Conservation (phyloP, 2,888 invertebrate species). For the Hypselothyrea guttata region DNA sequence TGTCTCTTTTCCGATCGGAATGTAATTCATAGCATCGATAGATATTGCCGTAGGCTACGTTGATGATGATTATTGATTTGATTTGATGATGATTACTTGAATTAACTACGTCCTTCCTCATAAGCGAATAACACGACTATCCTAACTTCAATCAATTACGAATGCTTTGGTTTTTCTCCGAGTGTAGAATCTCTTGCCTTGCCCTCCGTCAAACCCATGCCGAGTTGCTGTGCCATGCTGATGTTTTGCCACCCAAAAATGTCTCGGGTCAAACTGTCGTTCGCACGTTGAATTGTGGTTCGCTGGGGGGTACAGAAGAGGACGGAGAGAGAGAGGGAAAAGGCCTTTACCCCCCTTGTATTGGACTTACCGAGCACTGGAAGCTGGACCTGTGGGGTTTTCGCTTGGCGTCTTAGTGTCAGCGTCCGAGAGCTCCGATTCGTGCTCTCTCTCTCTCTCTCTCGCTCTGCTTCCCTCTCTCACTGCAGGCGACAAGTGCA, state of each 20-base stretch:
- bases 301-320: slow-evolving; percentile 22
- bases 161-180: no score
- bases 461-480: slow-evolving; percentile 1
- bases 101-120: no score
- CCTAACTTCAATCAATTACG: no score
- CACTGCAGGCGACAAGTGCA: slow-evolving; percentile 57
- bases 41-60: no score
- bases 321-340: neutral
- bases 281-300: slow-evolving; percentile 76
- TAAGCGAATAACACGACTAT: no score
- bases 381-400: slow-evolving; percentile 15
- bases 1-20: no score
- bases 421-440: slow-evolving; percentile 49
- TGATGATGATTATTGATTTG: no score
- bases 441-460: neutral
- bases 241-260: slow-evolving; percentile 62
- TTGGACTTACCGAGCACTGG: slow-evolving; percentile 64
- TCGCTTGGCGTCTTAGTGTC: slow-evolving; percentile 73
- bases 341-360: slow-evolving; percentile 56
- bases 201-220: neutral
- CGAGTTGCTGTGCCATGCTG: slow-evolving; percentile 18
- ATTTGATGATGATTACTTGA: no score
- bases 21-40: no score
- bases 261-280: slow-evolving; percentile 73
- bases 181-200: no score